phyloP scores from a whole-genome alignment of 2,888 invertebrate genomes.

The Apamea epomidion region DNA sequence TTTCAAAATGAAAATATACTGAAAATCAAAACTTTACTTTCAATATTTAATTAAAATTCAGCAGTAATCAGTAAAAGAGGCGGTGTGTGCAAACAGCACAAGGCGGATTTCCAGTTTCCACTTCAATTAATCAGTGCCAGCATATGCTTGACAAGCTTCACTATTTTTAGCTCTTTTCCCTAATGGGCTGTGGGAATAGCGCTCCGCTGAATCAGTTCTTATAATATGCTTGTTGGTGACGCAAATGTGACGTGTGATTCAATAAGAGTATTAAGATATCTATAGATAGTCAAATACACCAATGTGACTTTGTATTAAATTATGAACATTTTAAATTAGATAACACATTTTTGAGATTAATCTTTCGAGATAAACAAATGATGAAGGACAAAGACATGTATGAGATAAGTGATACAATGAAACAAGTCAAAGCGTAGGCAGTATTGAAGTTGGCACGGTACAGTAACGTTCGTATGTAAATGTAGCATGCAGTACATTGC shows the following conservation, averaged over 20 bases:
- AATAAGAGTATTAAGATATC: conserved; percentile 47
- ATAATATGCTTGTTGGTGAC: conserved; percentile 66
- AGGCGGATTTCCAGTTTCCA: conserved; percentile 69
- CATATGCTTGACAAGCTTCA: conserved; percentile 66
- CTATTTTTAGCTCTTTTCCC: conserved; percentile 68
- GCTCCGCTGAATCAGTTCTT: conserved; percentile 62
- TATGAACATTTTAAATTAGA: conserved; percentile 12
- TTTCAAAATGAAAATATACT: not conserved
- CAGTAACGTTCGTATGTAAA: conserved; percentile 61
- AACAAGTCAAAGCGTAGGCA: conserved; percentile 51
- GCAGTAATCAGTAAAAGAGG: conserved; percentile 53
- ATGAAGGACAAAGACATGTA: conserved; percentile 30
- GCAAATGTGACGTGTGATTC: conserved; percentile 62
- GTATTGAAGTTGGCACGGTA: conserved; percentile 58
- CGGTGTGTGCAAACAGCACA: conserved; percentile 56
- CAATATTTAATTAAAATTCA: conserved; percentile 52
- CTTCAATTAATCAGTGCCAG: conserved; percentile 74
- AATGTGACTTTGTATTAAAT: conserved; percentile 13
- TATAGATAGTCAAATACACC: conserved; percentile 7
- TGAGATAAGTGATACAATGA: conserved; percentile 49
- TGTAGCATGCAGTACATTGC: conserved; percentile 72
- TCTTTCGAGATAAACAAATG: conserved; percentile 34
- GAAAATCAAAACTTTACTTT: conserved; percentile 12
- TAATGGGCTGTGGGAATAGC: conserved; percentile 67
- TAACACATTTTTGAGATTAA: conserved; percentile 30